Evolutionary conservation across 1,140 invertebrate species (phyloP).

Genomic region (Nylanderia fulva): DNA sequence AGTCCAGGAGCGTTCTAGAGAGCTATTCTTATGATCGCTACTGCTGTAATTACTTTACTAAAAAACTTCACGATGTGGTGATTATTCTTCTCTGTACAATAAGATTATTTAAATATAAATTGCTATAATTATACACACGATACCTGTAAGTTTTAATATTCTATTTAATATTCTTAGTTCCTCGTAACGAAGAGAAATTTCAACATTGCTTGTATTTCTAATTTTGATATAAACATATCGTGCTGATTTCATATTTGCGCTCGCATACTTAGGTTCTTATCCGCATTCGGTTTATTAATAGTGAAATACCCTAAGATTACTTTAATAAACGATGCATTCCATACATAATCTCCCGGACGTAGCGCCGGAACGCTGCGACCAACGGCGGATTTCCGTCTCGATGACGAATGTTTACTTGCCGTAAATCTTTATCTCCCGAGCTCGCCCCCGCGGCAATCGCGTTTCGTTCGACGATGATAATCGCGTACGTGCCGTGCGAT

Average conservation of each 20-base stretch:
- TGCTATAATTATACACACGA: too few relatives aligned
- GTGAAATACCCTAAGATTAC: background rate
- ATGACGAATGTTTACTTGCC: conserved; percentile 15
- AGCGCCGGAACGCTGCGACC: background rate
- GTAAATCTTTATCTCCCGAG: conserved; percentile 62
- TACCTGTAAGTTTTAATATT: background rate
- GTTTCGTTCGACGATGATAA: conserved; percentile 52
- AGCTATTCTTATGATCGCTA: background rate
- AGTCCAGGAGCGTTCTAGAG: background rate
- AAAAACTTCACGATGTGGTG: background rate
- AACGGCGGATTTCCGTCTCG: conserved; percentile 27
- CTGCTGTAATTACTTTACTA: background rate
- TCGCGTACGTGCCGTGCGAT: conserved; percentile 65
- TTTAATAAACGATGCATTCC: too few relatives aligned
- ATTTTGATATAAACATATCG: background rate
- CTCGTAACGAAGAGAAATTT: background rate
- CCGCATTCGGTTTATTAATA: background rate
- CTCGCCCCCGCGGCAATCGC: background rate
- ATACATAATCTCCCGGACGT: background rate
- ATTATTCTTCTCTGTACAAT: background rate
- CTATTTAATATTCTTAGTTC: background rate
- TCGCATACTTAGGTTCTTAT: background rate
- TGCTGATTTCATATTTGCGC: background rate
- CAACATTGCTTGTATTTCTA: background rate
- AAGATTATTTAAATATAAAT: background rate